Evolutionary conservation across 2,888 invertebrate species (phyloP).

Genomic region (Volucella bombylans): DNA sequence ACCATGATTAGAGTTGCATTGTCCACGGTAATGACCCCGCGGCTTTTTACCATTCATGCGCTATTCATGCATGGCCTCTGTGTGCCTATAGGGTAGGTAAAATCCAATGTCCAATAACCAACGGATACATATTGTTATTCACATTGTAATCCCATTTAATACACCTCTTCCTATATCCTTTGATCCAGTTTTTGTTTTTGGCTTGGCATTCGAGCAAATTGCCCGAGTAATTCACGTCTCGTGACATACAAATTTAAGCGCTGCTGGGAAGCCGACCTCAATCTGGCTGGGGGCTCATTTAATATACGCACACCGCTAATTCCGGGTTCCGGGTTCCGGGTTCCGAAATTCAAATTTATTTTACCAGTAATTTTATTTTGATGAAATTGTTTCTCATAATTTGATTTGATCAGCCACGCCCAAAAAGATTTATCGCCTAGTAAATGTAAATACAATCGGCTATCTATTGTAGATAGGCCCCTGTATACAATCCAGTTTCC

Average conservation of each 20-base stretch:
- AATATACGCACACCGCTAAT: constrained; percentile 58
- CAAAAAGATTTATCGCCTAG: constrained; percentile 42
- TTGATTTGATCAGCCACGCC: constrained; percentile 60
- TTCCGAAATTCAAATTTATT: constrained; percentile 63
- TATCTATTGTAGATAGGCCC: constrained; percentile 3
- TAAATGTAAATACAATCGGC: not conserved
- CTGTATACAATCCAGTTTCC: not conserved
- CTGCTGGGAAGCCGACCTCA: not conserved
- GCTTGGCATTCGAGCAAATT: constrained; percentile 45
- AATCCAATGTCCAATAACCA: constrained; percentile 7
- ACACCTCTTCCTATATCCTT: constrained; percentile 34
- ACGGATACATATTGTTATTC: constrained; percentile 48
- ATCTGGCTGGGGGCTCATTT: constrained; percentile 22
- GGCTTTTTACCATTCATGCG: constrained; percentile 49
- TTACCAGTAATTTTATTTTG: constrained; percentile 68
- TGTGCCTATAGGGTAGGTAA: not conserved
- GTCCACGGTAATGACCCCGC: constrained; percentile 65
- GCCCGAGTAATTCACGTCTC: constrained; percentile 52
- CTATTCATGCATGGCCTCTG: constrained; percentile 21
- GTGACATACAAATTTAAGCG: constrained; percentile 44
- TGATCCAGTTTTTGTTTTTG: constrained; percentile 49
- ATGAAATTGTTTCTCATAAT: constrained; percentile 69
- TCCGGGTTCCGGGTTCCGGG: constrained; percentile 43
- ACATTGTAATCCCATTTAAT: constrained; percentile 53
- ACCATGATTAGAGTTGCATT: constrained; percentile 69